Conservation (phyloP, 2,888 invertebrate species). For the Chrysotoxum bicinctum region DNA sequence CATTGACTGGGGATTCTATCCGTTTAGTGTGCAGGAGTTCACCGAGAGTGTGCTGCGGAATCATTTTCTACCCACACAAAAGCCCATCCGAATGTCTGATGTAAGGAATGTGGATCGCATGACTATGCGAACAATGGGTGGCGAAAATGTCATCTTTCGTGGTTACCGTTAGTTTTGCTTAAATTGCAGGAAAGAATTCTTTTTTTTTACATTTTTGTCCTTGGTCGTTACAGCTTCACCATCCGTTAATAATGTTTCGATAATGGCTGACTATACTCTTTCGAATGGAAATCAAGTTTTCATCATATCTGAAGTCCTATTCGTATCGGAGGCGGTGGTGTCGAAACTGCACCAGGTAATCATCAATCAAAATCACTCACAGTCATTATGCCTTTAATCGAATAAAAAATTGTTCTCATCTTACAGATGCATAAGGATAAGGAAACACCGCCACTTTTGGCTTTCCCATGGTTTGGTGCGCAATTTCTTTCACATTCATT, state of each 20-base stretch:
- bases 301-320: slow-evolving; percentile 84
- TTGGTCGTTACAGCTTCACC: slow-evolving; percentile 81
- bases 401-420: not conserved
- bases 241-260: slow-evolving; percentile 84
- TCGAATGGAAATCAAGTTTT: slow-evolving; percentile 85
- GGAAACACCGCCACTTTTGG: slow-evolving; percentile 85
- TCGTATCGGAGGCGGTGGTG: slow-evolving; percentile 85
- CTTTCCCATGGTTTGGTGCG: slow-evolving; percentile 86
- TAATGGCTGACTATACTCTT: slow-evolving; percentile 85
- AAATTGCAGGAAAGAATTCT: slow-evolving; percentile 2
- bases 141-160: slow-evolving; percentile 83
- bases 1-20: slow-evolving; percentile 87
- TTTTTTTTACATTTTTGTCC: slow-evolving; percentile 22
- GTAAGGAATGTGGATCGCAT: slow-evolving; percentile 83
- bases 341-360: slow-evolving; percentile 84
- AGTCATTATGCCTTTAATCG: not conserved
- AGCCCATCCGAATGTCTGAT: slow-evolving; percentile 83
- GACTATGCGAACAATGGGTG: slow-evolving; percentile 84
- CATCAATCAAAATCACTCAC: not conserved
- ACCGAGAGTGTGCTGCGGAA: slow-evolving; percentile 85
- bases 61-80: slow-evolving; percentile 84
- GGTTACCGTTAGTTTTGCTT: slow-evolving; percentile 83
- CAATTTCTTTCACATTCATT: slow-evolving; percentile 86
- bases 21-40: slow-evolving; percentile 86
- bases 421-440: slow-evolving; percentile 84